Evolutionary conservation across 2,888 invertebrate species (phyloP), one percentile per base, ranked within the genome.

Genomic region (Allolobophora icterica): DNA sequence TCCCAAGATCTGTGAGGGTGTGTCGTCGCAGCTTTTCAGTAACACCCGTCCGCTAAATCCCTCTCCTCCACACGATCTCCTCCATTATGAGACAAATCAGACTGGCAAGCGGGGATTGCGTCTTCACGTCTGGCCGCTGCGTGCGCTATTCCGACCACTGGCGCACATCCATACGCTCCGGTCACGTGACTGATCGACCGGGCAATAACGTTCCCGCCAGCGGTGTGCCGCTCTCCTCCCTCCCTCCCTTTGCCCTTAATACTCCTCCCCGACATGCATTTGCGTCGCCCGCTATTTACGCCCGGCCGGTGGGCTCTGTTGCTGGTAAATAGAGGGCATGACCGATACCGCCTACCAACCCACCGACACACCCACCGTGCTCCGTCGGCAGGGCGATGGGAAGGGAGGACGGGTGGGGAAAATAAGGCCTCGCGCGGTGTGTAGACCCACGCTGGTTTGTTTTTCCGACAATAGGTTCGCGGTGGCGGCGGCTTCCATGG

Each of bases 361-460:
- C 1, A n/a, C 71, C n/a, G n/a, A 71, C 71, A 30, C 71, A 71
- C 71, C 71, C n/a, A 71, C 71, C 52, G 11, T 2, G 30, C 71
- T 71, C 8, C 3, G 71, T n/a, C 30, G 30, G 71, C 71, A n/a
- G n/a, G n/a, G 71, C n/a, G 30, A 13, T 71, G 30, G n/a, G n/a
- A 24, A 21, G 52, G 52, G 52, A 52, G n/a, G 52, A 24, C 3
- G 24, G 71, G 17, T 8, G 71, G 71, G n/a, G 21, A 52, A 21
- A 45, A 3, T 17, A 30, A 71, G 71, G 71, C 71, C 15, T 45
- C 45, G 45, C 19, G 45, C 45, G 45, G 45, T 71, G 21, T 4
- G 71, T 71, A 71, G 71, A 71, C 71, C 52, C 71, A 71, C 71
- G 71, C n/a, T 11, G 71, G 71, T 71, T 71, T 71, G 71, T 71